Evolutionary conservation across 2,113 vertebrate genomes (phyloP).

Genomic region (Labeo catla): DNA sequence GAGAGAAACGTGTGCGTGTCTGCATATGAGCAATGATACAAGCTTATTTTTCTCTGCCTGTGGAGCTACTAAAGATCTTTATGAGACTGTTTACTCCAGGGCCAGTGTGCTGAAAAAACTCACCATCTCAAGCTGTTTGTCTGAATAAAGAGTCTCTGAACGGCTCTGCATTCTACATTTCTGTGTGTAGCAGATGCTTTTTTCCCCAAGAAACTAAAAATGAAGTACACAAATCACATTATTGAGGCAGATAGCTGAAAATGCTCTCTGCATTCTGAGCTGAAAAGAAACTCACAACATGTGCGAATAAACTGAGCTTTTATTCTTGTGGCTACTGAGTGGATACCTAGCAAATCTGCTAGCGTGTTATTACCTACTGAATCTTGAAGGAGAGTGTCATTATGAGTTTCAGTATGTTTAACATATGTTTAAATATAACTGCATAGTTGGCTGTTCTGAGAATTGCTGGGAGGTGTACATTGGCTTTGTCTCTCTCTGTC

Average conservation of each 20-base stretch:
- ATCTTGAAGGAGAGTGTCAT: not conserved
- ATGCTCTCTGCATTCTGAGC: not conserved
- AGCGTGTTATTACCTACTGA: not conserved
- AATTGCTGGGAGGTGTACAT: not conserved
- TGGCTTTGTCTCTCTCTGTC: not conserved
- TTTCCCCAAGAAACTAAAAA: not conserved
- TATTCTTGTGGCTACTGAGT: not conserved
- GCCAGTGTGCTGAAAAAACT: not conserved
- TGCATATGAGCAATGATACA: not conserved
- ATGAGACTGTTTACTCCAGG: slow-evolving; percentile 10
- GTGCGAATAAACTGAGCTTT: not conserved
- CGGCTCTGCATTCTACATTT: not conserved
- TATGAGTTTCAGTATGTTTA: not conserved
- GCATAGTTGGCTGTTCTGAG: not conserved
- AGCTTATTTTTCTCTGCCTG: not conserved
- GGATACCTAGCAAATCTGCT: not conserved
- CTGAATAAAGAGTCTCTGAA: not conserved
- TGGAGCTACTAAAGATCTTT: slow-evolving; percentile 8
- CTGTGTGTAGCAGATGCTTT: slow-evolving; percentile 7
- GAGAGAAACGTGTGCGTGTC: slow-evolving; percentile 8
- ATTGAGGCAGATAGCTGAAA: not conserved
- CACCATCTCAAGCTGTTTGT: not conserved
- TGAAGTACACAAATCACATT: not conserved
- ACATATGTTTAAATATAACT: not conserved
- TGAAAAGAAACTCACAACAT: not conserved